phyloP scores from a whole-genome alignment of 2,113 vertebrate species.

The Anoplopoma fimbria region DNA sequence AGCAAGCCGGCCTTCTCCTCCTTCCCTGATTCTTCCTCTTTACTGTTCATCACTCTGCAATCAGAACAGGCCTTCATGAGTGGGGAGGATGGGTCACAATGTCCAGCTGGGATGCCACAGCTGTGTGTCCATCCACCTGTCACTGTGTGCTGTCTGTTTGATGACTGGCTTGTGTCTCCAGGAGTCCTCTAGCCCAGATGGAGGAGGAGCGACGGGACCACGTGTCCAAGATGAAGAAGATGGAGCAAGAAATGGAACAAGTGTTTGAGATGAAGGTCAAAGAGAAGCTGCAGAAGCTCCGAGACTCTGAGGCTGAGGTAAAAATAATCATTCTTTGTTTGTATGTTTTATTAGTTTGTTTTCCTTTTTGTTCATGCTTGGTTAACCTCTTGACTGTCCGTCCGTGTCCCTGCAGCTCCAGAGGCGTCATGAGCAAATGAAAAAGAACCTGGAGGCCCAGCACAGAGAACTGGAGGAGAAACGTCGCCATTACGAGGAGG shows the following conservation, averaged over 20 bases:
- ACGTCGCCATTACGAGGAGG: slow-evolving; percentile 92
- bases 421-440: slow-evolving; percentile 95
- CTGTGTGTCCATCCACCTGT: neutral
- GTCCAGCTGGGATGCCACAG: neutral
- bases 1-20: slow-evolving; percentile 9
- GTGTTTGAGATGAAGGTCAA: slow-evolving; percentile 99
- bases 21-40: slow-evolving; percentile 6
- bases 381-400: neutral
- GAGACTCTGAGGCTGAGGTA: slow-evolving; percentile 95
- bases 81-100: neutral
- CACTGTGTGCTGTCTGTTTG: slow-evolving; percentile 8
- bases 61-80: neutral
- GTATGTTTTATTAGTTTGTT: neutral
- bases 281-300: slow-evolving; percentile 96
- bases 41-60: neutral
- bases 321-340: neutral
- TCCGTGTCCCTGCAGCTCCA: slow-evolving; percentile 83
- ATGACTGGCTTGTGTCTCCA: slow-evolving; percentile 65
- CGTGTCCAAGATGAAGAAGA: slow-evolving; percentile 96
- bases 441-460: slow-evolving; percentile 95
- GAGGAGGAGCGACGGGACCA: slow-evolving; percentile 95
- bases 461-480: slow-evolving; percentile 95
- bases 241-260: slow-evolving; percentile 99
- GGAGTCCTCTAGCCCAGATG: slow-evolving; percentile 96
- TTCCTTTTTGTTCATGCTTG: neutral